Evolutionary conservation across 2,113 vertebrate genomes (phyloP), one percentile per base, ranked within the genome.

Genomic region (Apodemus sylvaticus): DNA sequence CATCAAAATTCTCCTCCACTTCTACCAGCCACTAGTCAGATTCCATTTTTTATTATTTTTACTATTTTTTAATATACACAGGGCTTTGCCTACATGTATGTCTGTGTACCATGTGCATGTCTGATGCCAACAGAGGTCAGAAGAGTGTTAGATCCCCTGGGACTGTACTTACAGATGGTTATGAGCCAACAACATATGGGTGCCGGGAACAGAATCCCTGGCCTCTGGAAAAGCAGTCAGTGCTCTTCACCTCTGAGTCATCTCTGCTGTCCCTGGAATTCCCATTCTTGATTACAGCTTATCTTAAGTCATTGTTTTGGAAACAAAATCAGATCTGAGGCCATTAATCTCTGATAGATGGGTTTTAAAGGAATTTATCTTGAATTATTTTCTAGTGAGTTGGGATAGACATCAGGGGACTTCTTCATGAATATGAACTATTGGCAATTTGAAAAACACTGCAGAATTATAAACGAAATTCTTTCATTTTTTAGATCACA

Each of bases 291-390:
- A 93, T 34, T 70, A 10, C 26, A 91, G 60, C 36, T 86, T 19
- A 93, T 73, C 66, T 58, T 36, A 96, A 83, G n/a, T 91, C 60
- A 83, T 0, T 42, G 11, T 73, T 90, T 82, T 89, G 60, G 68
- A 93, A 96, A 86, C 42, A 93, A 93, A 93, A 91, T 91, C 36
- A 95, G 53, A 94, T 39, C 71, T 89, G 22, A 36, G 26, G 36
- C 62, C 39, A 64, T 86, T 88, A 85, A 74, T 29, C 53, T 82
- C n/a, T 45, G 22, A 45, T 3, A 20, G 24, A 86, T 0, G 89
- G 42, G 78, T 74, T 95, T 95, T 97, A n/a, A 73, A 77, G 17
- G 62, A 79, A 14, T 51, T 20, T 89, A 62, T 53, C 68, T 48
- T 93, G 66, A 90, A 89, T 79, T 79, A 89, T 81, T 81, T 78